A percentile compares a stretch with the other conserved stretches of the same genome.
These are phyloP conservation scores for Anser cygnoides DNA, from an alignment of 2,113 vertebrate genomes.

Conservation along the genomic window DNA sequence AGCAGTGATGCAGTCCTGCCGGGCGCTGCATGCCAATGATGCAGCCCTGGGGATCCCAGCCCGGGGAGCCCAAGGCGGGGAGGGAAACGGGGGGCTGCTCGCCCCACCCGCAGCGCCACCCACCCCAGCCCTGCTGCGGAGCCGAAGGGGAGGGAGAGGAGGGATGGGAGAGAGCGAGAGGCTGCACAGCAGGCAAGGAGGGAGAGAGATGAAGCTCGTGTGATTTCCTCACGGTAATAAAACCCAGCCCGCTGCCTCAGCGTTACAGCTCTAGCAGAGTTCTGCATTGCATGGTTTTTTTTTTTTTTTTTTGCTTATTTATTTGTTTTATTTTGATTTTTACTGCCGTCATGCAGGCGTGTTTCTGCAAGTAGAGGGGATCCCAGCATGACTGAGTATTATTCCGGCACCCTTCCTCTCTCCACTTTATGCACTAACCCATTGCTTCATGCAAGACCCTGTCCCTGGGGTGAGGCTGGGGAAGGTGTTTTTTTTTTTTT, in stretches of 20 bases:
- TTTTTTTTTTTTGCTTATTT: neutral
- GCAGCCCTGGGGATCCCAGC: slow-evolving; percentile 40
- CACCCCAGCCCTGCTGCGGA: neutral
- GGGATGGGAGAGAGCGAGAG: neutral
- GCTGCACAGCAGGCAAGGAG: neutral
- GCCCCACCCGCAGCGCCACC: slow-evolving; percentile 44
- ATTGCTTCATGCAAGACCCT: neutral
- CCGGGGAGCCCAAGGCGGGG: neutral
- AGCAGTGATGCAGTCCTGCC: slow-evolving; percentile 53
- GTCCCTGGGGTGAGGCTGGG: accelerated
- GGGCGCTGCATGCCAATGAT: slow-evolving; percentile 29
- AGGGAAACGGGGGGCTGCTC: neutral
- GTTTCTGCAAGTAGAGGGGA: neutral
- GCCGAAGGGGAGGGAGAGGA: neutral
- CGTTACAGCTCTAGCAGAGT: neutral
- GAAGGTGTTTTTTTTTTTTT: neutral
- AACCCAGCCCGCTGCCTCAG: neutral
- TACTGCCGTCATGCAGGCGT: neutral
- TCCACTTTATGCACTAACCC: neutral
- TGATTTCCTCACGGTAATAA: neutral
- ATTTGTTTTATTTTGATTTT: neutral
- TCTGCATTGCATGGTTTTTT: neutral
- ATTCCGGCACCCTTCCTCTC: neutral
- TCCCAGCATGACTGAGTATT: neutral
- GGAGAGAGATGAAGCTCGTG: neutral